These are phyloP conservation scores for Habrosyne pyritoides DNA, from an alignment of 2,888 invertebrate genomes.

Conservation along the genomic window DNA sequence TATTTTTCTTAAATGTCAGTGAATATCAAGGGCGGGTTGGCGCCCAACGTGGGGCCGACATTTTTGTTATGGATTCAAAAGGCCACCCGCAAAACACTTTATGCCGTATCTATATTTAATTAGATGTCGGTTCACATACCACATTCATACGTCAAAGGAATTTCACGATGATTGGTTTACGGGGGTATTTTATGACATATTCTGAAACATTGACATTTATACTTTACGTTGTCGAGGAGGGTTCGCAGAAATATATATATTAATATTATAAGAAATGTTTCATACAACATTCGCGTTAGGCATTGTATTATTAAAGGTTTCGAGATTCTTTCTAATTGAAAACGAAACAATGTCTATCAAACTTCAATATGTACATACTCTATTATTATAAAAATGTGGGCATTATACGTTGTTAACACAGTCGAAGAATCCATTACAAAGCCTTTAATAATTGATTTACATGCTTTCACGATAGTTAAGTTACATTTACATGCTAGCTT, in stretches of 20 bases:
- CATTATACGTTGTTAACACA: too few species aligned
- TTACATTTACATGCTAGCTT: too few species aligned
- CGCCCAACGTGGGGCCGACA: conserved; percentile 38
- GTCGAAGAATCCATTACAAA: too few species aligned
- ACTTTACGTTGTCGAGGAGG: background rate
- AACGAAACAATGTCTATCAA: too few species aligned
- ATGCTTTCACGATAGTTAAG: too few species aligned
- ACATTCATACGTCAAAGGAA: background rate
- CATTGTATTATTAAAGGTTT: too few species aligned
- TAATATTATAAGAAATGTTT: too few species aligned
- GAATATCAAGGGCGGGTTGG: conserved; percentile 53
- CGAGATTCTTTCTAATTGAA: too few species aligned
- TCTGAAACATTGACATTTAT: background rate
- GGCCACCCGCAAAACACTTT: conserved; percentile 26
- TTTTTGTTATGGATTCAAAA: conserved; percentile 48
- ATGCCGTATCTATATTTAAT: conserved; percentile 5
- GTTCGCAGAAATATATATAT: background rate
- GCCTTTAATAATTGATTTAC: too few species aligned
- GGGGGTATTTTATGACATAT: background rate
- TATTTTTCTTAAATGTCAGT: conserved; percentile 59
- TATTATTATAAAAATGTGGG: too few species aligned
- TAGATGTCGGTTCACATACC: background rate
- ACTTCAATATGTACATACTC: too few species aligned
- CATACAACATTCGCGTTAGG: too few species aligned
- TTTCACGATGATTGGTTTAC: background rate